Percentiles rank a stretch among this genome's conserved stretches.
Conservation (phyloP, 2,113 vertebrate genomes). For the Hoplias malabaricus region DNA sequence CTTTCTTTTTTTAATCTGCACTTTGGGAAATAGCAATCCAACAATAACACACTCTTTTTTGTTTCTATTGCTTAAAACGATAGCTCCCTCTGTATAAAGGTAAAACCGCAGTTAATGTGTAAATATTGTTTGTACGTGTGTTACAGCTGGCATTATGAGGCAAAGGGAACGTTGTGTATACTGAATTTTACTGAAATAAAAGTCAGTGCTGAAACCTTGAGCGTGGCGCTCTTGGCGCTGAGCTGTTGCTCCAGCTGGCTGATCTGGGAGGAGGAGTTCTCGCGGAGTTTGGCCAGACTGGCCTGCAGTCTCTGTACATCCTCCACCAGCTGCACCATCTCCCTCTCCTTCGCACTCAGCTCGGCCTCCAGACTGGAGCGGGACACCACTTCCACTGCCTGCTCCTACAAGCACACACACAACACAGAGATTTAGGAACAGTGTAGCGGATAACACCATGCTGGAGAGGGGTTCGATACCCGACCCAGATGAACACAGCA, state of each 20-base stretch:
- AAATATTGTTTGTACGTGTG: too few species aligned
- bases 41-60: too few species aligned
- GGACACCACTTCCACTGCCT: slow-evolving; percentile 62
- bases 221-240: slow-evolving; percentile 84
- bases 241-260: slow-evolving; percentile 94
- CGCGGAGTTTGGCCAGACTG: slow-evolving; percentile 92
- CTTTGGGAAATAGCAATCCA: too few species aligned
- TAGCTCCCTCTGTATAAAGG: too few species aligned
- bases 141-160: too few species aligned
- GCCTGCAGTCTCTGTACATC: slow-evolving; percentile 96
- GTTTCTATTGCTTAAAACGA: too few species aligned
- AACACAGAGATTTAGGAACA: not conserved
- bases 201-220: slow-evolving; percentile 76
- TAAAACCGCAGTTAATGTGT: too few species aligned
- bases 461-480: too few species aligned
- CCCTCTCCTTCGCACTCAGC: slow-evolving; percentile 93
- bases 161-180: too few species aligned
- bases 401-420: slow-evolving; percentile 26
- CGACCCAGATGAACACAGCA: too few species aligned
- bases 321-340: slow-evolving; percentile 93
- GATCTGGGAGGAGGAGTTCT: slow-evolving; percentile 92
- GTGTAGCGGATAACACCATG: too few species aligned
- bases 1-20: too few species aligned
- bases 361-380: slow-evolving; percentile 91
- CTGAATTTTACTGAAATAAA: not conserved